These are phyloP conservation scores for Nasonia longicornis DNA, from an alignment of 1,140 invertebrate genomes.

Conservation along the genomic window DNA sequence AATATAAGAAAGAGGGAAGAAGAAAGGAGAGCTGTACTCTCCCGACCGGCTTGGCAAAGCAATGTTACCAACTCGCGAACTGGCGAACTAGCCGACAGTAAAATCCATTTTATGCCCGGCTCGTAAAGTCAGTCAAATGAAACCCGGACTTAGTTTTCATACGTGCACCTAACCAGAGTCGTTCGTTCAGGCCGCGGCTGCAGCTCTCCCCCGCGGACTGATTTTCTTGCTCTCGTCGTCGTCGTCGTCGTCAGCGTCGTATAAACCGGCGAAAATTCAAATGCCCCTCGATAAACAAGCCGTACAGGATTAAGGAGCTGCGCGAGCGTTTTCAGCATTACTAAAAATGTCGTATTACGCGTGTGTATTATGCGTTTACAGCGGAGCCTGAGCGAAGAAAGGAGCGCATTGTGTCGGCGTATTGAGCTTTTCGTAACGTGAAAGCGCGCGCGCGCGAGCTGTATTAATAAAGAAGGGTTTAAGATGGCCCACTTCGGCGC, in stretches of 20 bases:
- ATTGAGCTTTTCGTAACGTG: background rate
- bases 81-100: slow-evolving; percentile 68
- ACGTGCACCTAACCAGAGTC: slow-evolving; percentile 57
- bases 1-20: slow-evolving; percentile 28
- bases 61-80: slow-evolving; percentile 67
- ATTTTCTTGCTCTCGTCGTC: slow-evolving; percentile 38
- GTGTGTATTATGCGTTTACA: background rate
- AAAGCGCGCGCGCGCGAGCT: background rate
- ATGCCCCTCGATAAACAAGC: slow-evolving; percentile 36
- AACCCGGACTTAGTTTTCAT: slow-evolving; percentile 67
- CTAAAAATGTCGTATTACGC: slow-evolving; percentile 28
- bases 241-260: background rate
- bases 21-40: slow-evolving; percentile 54
- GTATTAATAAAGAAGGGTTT: slow-evolving; percentile 4
- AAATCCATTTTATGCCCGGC: slow-evolving; percentile 67
- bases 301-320: slow-evolving; percentile 21
- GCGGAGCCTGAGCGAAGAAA: background rate
- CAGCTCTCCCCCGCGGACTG: slow-evolving; percentile 21
- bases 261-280: slow-evolving; percentile 21
- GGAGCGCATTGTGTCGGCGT: slow-evolving; percentile 26
- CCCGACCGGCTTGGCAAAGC: slow-evolving; percentile 57
- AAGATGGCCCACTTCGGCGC: background rate
- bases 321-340: slow-evolving; percentile 35
- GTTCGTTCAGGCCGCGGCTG: slow-evolving; percentile 22
- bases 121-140: slow-evolving; percentile 68